These are phyloP conservation scores for Oligia strigilis DNA, from an alignment of 2,888 invertebrate species.

Conservation along the genomic window DNA sequence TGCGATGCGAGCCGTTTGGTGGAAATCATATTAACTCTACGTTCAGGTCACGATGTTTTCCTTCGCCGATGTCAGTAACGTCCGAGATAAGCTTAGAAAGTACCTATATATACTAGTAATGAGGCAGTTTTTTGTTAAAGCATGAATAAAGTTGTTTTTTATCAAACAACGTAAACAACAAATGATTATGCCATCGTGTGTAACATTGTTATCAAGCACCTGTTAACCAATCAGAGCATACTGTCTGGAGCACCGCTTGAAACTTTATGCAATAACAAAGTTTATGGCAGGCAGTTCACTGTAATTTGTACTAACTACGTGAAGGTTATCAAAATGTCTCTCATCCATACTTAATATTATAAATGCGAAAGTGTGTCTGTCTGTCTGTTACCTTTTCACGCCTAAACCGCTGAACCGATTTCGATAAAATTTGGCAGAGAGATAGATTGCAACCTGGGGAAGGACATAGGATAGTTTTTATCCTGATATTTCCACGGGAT, in stretches of 20 bases:
- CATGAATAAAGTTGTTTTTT: neutral
- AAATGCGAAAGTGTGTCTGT: no score
- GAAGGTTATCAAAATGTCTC: neutral
- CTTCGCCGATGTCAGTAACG: neutral
- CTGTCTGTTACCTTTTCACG: no score
- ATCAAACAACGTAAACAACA: neutral
- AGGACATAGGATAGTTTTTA: no score
- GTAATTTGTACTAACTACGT: slow-evolving; percentile 2
- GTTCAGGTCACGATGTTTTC: neutral
- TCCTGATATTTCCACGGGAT: no score
- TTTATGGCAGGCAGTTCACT: neutral
- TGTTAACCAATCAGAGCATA: slow-evolving; percentile 37
- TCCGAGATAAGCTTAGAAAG: neutral
- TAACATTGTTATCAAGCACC: slow-evolving; percentile 25
- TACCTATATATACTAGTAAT: neutral
- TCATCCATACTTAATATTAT: no score
- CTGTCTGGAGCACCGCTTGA: slow-evolving; percentile 25
- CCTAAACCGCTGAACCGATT: no score
- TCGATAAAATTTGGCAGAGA: no score
- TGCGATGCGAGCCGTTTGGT: no score
- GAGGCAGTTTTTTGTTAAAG: neutral
- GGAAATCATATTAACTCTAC: no score
- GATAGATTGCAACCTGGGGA: no score
- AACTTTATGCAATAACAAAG: slow-evolving; percentile 13
- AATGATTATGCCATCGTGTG: neutral